These are phyloP conservation scores for Nesidiocoris tenuis DNA, from an alignment of 2,888 invertebrate genomes.

Conservation along the genomic window DNA sequence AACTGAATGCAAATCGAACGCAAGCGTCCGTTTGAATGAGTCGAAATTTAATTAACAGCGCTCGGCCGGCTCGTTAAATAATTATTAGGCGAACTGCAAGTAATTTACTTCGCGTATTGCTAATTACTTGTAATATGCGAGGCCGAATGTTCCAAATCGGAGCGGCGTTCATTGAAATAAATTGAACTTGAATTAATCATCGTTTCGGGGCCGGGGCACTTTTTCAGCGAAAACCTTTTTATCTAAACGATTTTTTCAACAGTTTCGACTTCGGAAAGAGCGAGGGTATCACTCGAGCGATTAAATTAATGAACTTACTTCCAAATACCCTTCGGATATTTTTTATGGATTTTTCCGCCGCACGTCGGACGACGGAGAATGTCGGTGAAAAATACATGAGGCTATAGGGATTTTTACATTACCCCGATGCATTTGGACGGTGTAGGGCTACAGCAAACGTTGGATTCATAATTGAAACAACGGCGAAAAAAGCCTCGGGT, in stretches of 20 bases:
- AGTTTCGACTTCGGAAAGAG: background rate
- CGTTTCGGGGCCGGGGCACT: background rate
- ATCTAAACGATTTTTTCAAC: too few relatives aligned
- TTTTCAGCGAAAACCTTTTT: background rate
- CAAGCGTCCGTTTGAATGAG: too few relatives aligned
- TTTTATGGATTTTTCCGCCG: conserved; percentile 10
- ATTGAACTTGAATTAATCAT: background rate
- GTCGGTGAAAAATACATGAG: conserved; percentile 24
- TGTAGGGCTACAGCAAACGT: conserved; percentile 20
- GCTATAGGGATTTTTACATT: background rate
- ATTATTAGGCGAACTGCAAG: too few relatives aligned
- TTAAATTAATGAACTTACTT: conserved; percentile 23
- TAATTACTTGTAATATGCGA: background rate
- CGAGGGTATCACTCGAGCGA: background rate
- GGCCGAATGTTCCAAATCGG: background rate
- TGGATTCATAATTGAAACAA: conserved; percentile 28
- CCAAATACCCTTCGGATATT: conserved; percentile 4
- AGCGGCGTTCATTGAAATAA: background rate
- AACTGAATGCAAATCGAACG: too few relatives aligned
- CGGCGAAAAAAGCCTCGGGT: conserved; percentile 2
- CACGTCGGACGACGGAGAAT: background rate
- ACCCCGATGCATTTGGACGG: background rate
- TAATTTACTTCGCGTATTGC: too few relatives aligned
- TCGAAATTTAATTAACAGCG: too few relatives aligned
- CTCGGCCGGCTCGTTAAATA: too few relatives aligned